phyloP scores from a whole-genome alignment of 2,797 vertebrate genomes.

The Coregonus sp. region DNA sequence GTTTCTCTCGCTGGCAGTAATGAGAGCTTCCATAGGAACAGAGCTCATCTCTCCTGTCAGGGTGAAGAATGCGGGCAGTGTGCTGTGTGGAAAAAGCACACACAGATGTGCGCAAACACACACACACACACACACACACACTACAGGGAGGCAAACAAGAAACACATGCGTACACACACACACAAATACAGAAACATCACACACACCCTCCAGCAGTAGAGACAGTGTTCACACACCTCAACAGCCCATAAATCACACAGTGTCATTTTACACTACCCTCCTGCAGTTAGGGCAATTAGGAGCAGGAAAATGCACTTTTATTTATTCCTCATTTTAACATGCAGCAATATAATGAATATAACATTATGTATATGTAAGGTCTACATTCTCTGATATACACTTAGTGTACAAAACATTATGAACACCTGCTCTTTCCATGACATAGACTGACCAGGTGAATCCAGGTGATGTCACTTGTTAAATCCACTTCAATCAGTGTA shows the following conservation, averaged over 20 bases:
- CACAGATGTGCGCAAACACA: conserved; percentile 5
- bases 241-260: conserved; percentile 35
- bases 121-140: conserved; percentile 7
- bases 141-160: conserved; percentile 8
- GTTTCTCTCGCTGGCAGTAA: conserved; percentile 54
- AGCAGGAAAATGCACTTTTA: conserved; percentile 19
- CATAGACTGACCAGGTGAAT: too few relatives aligned
- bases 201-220: conserved; percentile 9
- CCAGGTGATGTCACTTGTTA: too few relatives aligned
- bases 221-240: conserved; percentile 29
- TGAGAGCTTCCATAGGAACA: conserved; percentile 49
- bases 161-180: conserved; percentile 2
- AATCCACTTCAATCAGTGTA: too few relatives aligned
- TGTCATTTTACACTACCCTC: conserved; percentile 35
- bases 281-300: conserved; percentile 44
- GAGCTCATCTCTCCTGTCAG: conserved; percentile 49
- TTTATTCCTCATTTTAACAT: conserved; percentile 29
- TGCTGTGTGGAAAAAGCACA: conserved; percentile 10
- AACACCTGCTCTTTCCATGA: too few relatives aligned
- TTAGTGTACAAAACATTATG: too few relatives aligned
- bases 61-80: conserved; percentile 45
- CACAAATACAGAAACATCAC: not conserved
- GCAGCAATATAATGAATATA: conserved; percentile 28
- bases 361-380: not conserved
- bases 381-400: not conserved